Evolutionary conservation across 2,888 invertebrate species (phyloP), one percentile per base, ranked within the genome.

Genomic region (Phengaris alcon): DNA sequence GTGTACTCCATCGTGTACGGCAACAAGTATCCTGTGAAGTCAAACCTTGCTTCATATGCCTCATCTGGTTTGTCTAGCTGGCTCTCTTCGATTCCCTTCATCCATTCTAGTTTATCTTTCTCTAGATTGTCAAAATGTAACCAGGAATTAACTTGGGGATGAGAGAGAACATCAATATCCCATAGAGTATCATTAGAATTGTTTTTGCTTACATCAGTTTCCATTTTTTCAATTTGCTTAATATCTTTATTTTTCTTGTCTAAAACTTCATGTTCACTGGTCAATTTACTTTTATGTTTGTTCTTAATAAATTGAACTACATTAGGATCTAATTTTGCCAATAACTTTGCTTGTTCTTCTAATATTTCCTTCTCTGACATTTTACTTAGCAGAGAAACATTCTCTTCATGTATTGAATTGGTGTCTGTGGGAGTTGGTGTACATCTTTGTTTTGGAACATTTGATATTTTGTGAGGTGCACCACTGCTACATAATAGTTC

Each of bases 101-200:
- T 97, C 98, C 99, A 99, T 82, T 96, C 95, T 22, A 98, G 87
- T 87, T 99, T 99, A 80, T 97, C 97, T 79, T 95, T 94, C 88
- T 99, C 99, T 68, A 98, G 86, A n/a, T 95, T 94, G 86, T 97
- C 95, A 95, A 98, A 98, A 85, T 98, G 95, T 0, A 98, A 85
- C 97, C 97, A 98, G 73, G 95, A 95, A 77, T 95, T 94, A 0
- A 95, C 87, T 78, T 95, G 91, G 44, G 96, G 94, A 79, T 94
- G 93, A 15, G 94, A 91, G 6, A 96, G 82, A 52, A 96, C 86
- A 82, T 95, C 94, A 82, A 94, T 90, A n/a, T 95, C 94, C 83
- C 94, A 91, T 57, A 94, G 80, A 57, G 84, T 81, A 79, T 88
- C 86, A 82, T 81, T 79, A 0, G 35, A 6, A 7, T 13, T 70